Evolutionary conservation across 2,888 invertebrate species (phyloP).

Genomic region (Morinoia aosen): DNA sequence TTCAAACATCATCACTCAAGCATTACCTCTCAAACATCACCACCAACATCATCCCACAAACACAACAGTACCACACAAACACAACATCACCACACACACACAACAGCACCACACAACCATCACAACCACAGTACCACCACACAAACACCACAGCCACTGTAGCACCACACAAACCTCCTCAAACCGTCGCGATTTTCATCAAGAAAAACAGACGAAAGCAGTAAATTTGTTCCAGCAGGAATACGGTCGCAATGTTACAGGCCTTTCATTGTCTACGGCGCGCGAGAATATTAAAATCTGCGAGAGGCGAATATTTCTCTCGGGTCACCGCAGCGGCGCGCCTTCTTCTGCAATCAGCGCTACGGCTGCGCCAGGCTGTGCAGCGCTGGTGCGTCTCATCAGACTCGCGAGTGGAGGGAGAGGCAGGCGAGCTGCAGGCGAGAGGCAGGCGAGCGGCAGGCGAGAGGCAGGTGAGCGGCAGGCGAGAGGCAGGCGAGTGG

Average conservation of each 20-base stretch:
- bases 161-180: neutral
- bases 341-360: neutral
- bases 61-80: neutral
- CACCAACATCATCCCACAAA: neutral
- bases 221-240: neutral
- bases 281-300: conserved; percentile 35
- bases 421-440: no score
- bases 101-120: no score
- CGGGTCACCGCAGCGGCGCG: neutral
- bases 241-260: neutral
- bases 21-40: neutral
- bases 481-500: no score
- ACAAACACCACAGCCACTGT: neutral
- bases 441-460: no score
- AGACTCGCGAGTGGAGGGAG: no score
- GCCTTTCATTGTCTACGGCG: conserved; percentile 15
- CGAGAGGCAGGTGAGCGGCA: no score
- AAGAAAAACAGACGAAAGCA: neutral
- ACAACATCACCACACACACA: no score
- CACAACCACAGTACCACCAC: no score
- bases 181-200: neutral
- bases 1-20: neutral
- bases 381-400: neutral
- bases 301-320: neutral
- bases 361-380: neutral